phyloP scores from a whole-genome alignment of 2,888 invertebrate species.

The Boloria euphrosyne region DNA sequence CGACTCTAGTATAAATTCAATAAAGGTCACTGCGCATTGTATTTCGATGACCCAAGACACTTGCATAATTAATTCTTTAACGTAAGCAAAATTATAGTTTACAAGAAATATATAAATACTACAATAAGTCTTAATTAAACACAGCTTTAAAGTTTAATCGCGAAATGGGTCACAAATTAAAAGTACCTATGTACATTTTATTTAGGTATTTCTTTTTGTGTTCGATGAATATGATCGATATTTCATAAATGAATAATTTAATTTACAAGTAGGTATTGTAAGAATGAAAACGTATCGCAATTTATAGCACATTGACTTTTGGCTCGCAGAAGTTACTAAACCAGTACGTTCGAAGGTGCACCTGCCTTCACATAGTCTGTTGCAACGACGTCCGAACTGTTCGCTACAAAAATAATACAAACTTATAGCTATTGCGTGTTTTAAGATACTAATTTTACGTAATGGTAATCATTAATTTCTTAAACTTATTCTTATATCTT shows the following conservation, averaged over 20 bases:
- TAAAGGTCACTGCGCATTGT: slow-evolving; percentile 60
- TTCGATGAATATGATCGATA: slow-evolving; percentile 1
- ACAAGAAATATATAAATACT: slow-evolving; percentile 28
- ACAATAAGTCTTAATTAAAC: neutral
- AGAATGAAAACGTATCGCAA: slow-evolving; percentile 31
- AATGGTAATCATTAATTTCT: neutral
- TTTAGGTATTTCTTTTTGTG: too few species aligned
- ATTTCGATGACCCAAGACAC: slow-evolving; percentile 66
- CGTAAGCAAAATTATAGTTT: slow-evolving; percentile 18
- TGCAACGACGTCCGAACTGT: slow-evolving; percentile 31
- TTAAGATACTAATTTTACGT: neutral
- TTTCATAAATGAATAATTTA: slow-evolving; percentile 7
- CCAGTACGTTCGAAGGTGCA: slow-evolving; percentile 53
- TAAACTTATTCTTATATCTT: too few species aligned
- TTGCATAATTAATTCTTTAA: slow-evolving; percentile 63
- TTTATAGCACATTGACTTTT: slow-evolving; percentile 43
- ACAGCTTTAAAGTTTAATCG: neutral
- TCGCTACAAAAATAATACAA: slow-evolving; percentile 24
- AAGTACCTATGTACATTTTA: neutral
- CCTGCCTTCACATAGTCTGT: slow-evolving; percentile 49
- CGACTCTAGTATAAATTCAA: slow-evolving; percentile 43
- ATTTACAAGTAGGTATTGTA: slow-evolving; percentile 13
- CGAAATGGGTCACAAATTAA: neutral
- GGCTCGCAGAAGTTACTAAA: slow-evolving; percentile 47
- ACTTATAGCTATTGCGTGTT: slow-evolving; percentile 7